Evolutionary conservation across 2,888 invertebrate genomes (phyloP), one percentile per base, ranked within the genome.

Genomic region (Teinopalpus imperialis): DNA sequence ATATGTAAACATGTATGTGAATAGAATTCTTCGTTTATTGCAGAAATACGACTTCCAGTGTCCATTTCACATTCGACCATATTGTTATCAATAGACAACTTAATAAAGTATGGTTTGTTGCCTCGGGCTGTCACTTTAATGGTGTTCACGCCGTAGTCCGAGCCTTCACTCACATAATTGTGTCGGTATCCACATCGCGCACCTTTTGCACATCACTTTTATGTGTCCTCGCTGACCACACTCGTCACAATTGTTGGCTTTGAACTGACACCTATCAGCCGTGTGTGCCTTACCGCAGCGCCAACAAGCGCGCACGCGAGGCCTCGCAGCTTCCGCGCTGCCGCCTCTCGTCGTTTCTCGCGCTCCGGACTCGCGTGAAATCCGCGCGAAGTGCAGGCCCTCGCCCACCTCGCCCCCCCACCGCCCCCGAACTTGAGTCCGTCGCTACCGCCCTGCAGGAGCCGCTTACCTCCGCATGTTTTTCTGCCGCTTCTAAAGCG

Each of bases 171-270:
- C n/a, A n/a, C n/a, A n/a, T n/a, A n/a, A n/a, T n/a, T n/a, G n/a
- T n/a, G n/a, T n/a, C n/a, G n/a, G n/a, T n/a, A n/a, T n/a, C n/a
- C n/a, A n/a, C n/a, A 6, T 16, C 21, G 13, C 34, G 21, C 23
- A 34, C 34, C 12, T 18, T 29, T 43, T 45, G 43, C 62, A 62
- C 60, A 61, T 54, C 8, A 47, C 49, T 30, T 50, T 51, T 30
- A 63, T 44, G 41, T 63, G 62, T 0, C 60, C 61, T 9, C 41
- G 44, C 20, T 51, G 37, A 9, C 23, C n/a, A 8, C 58, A 63
- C 51, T 50, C 29, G 39, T 63, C 56, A 50, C 61, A 62, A 42
- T 29, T 54, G 32, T 58, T 59, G 8, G 51, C 39, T 0, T 18
- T 37, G 30, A 27, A 61, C 1, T 58, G 52, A 41, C 62, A 64